These are phyloP conservation scores for Mareca strepera DNA, from an alignment of 2,797 vertebrate species.

Conservation along the genomic window DNA sequence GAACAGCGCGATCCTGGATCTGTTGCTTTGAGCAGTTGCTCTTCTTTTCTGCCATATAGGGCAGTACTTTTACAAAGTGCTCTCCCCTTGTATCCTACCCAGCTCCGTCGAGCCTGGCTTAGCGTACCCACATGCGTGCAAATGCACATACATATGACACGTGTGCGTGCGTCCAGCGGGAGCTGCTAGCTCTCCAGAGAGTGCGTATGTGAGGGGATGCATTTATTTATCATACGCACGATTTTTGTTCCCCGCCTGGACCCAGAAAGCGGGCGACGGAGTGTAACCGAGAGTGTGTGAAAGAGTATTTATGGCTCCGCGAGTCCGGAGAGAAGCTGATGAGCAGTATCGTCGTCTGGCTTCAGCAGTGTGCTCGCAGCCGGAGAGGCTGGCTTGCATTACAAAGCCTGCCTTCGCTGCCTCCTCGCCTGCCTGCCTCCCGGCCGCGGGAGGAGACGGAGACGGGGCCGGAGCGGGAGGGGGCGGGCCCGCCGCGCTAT, in stretches of 20 bases:
- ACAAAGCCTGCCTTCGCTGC: slow-evolving; percentile 48
- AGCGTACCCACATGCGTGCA: not conserved
- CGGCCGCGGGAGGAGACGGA: slow-evolving; percentile 14
- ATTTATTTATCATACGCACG: fast-evolving
- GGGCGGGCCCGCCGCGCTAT: slow-evolving; percentile 88
- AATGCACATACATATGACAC: not conserved
- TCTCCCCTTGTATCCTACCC: not conserved
- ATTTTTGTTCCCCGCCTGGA: not conserved
- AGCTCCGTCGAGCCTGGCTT: not conserved
- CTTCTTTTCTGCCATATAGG: slow-evolving; percentile 20
- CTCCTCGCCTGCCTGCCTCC: not conserved
- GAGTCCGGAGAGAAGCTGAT: not conserved
- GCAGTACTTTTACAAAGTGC: not conserved
- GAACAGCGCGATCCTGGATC: not conserved
- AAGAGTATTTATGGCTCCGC: not conserved
- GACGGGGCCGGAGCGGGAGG: slow-evolving; percentile 44
- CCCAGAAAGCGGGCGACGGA: not conserved
- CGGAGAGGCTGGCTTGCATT: slow-evolving; percentile 29
- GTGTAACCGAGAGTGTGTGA: not conserved
- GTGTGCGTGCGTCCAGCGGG: not conserved
- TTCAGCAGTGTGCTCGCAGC: slow-evolving; percentile 6
- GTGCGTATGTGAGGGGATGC: not conserved
- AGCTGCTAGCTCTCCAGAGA: not conserved
- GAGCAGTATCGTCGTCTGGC: not conserved
- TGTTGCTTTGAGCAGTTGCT: not conserved